Percentiles rank a stretch among this genome's conserved stretches.
phyloP scores from a whole-genome alignment of 2,888 invertebrate genomes.

The Volucella inanis region DNA sequence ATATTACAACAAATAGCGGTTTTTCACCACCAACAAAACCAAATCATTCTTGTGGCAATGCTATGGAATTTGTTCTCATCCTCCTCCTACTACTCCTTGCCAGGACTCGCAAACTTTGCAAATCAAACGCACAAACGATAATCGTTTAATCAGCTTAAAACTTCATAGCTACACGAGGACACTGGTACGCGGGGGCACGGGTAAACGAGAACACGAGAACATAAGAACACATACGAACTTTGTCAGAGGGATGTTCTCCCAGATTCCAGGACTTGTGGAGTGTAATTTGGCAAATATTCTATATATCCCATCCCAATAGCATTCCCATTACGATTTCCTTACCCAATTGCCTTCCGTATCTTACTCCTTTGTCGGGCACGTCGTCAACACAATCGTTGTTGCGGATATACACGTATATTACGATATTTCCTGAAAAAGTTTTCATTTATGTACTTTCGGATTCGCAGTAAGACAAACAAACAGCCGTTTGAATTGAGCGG shows the following conservation, averaged over 20 bases:
- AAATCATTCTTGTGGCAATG: neutral
- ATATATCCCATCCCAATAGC: neutral
- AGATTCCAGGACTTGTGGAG: neutral
- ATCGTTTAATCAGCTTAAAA: slow-evolving; percentile 73
- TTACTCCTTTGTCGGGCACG: neutral
- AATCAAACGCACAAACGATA: slow-evolving; percentile 68
- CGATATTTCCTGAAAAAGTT: slow-evolving; percentile 32
- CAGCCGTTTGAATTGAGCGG: neutral
- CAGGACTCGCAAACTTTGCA: slow-evolving; percentile 60
- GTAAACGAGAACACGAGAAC: neutral
- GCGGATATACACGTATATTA: neutral
- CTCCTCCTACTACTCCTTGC: neutral
- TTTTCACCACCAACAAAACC: slow-evolving; percentile 8
- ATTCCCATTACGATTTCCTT: neutral
- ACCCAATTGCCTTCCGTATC: neutral
- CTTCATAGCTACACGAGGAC: slow-evolving; percentile 41
- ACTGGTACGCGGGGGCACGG: slow-evolving; percentile 7
- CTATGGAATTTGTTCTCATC: neutral
- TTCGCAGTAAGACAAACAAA: slow-evolving; percentile 13
- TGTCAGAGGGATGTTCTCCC: slow-evolving; percentile 31
- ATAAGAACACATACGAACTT: slow-evolving; percentile 12
- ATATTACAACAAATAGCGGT: slow-evolving; percentile 25
- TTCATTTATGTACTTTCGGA: slow-evolving; percentile 16
- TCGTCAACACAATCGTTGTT: neutral
- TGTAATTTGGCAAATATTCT: slow-evolving; percentile 1